These are phyloP conservation scores for Montipora cactus DNA, from an alignment of 64 coral and sea anemone genomes.

Conservation along the genomic window DNA sequence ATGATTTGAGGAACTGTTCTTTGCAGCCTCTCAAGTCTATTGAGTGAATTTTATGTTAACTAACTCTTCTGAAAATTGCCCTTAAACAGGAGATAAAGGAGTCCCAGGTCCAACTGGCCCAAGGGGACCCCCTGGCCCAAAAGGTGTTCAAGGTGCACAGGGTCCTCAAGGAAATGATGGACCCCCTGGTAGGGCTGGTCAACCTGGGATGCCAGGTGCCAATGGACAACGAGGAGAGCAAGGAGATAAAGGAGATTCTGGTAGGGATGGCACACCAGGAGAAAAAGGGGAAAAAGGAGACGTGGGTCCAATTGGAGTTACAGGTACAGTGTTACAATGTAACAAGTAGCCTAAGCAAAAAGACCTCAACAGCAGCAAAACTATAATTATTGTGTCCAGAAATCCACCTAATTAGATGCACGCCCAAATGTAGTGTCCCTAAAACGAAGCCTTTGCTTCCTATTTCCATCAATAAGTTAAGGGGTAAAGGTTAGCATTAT, in stretches of 20 bases:
- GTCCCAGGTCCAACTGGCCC: not conserved
- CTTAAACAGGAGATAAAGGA: slow-evolving; percentile 21
- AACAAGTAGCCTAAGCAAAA: no score
- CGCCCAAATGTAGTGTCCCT: no score
- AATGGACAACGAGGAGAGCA: not conserved
- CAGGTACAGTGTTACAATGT: not conserved
- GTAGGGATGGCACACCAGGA: slow-evolving; percentile 35
- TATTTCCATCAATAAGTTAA: no score
- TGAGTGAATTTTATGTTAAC: not conserved
- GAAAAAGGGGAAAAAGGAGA: not conserved
- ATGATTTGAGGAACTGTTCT: not conserved
- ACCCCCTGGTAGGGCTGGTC: not conserved
- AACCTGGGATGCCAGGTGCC: not conserved
- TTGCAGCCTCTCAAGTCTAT: not conserved
- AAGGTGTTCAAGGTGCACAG: not conserved
- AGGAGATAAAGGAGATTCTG: slow-evolving; percentile 3
- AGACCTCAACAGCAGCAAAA: no score
- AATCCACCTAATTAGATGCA: no score
- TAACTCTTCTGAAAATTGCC: not conserved
- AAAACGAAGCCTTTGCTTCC: no score
- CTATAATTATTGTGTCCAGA: no score
- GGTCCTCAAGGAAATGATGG: not conserved
- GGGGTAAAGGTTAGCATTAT: no score
- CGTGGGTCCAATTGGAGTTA: not conserved
- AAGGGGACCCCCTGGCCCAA: not conserved